Evolutionary conservation across 2,888 invertebrate species (phyloP), one percentile per base, ranked within the genome.

Genomic region (Lacanobia oleracea): DNA sequence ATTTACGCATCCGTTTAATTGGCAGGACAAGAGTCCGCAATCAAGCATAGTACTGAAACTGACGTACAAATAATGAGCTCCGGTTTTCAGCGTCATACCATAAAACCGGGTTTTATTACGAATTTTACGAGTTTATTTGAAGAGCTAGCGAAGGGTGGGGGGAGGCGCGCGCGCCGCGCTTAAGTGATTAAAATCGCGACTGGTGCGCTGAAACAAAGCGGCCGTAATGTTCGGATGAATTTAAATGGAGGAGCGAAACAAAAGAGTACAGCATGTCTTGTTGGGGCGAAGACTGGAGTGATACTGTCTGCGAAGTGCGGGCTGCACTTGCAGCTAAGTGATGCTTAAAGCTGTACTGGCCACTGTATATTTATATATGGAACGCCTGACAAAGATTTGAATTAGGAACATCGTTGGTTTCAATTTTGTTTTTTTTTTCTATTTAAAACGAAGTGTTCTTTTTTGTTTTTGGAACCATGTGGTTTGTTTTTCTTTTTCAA

Each of bases 141-240:
- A 90, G 90, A 86, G 89, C 67, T 60, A 77, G 77, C 72, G 80
- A 82, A 78, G 82, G 82, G 83, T 12, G 21, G 65, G 75, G 75
- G 85, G 82, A 80, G 75, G 75, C 82, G 79, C 86, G 70, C 88
- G 91, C 92, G 92, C 87, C 90, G 88, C 89, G 88, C 88, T 92
- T 94, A 93, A 94, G 94, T 95, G 94, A 95, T 95, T 94, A 94
- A 93, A 94, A 92, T 92, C 91, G 92, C 90, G 91, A 88, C 88
- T 87, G 88, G 89, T 88, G 92, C 91, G 84, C 85, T 79, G 86
- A 88, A 88, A 94, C 94, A 94, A 93, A 93, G 93, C 86, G 86
- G 86, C 87, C 87, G 90, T 89, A 93, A 91, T 90, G 92, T 92
- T 89, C 90, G 90, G 94, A 94, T 94, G 94, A 93, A 94, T 94